These are phyloP conservation scores for Porites cylindrica DNA, from an alignment of 92 coral and sea anemone species.

Conservation along the genomic window DNA sequence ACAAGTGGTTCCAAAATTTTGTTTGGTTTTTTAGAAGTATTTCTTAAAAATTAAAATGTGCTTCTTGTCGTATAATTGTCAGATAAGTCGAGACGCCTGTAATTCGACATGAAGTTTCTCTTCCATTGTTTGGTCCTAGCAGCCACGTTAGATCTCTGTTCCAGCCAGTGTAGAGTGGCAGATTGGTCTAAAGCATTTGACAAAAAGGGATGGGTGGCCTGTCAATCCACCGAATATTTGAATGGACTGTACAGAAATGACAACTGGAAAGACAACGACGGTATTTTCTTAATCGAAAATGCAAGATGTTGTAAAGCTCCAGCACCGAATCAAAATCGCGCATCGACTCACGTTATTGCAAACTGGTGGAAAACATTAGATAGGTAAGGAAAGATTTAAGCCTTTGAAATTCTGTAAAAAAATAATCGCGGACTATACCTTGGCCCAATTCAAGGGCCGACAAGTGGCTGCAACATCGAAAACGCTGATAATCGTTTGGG, in stretches of 20 bases:
- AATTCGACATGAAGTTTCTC: background rate
- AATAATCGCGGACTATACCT: no score
- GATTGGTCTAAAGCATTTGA: conserved; percentile 68
- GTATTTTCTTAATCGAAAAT: conserved; percentile 50
- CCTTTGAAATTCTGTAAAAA: no score
- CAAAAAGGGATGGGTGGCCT: conserved; percentile 57
- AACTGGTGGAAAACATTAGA: conserved; percentile 67
- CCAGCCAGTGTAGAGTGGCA: conserved; percentile 40
- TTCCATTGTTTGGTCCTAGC: background rate
- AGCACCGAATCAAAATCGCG: conserved; percentile 45
- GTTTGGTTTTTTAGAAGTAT: background rate
- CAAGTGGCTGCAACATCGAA: no score
- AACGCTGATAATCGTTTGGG: no score
- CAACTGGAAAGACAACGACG: conserved; percentile 20
- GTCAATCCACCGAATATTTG: conserved; percentile 51
- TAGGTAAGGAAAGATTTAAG: conserved; percentile 27
- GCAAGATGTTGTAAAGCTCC: conserved; percentile 67
- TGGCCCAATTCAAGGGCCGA: no score
- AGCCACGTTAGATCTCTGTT: background rate
- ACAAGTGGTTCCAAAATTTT: no score
- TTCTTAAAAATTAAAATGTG: no score
- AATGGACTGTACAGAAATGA: conserved; percentile 58
- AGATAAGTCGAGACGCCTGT: background rate
- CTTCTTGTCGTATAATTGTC: background rate
- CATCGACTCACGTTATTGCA: conserved; percentile 53